phyloP scores from a whole-genome alignment of 2,797 vertebrate species.

The Setipinna tenuifilis region DNA sequence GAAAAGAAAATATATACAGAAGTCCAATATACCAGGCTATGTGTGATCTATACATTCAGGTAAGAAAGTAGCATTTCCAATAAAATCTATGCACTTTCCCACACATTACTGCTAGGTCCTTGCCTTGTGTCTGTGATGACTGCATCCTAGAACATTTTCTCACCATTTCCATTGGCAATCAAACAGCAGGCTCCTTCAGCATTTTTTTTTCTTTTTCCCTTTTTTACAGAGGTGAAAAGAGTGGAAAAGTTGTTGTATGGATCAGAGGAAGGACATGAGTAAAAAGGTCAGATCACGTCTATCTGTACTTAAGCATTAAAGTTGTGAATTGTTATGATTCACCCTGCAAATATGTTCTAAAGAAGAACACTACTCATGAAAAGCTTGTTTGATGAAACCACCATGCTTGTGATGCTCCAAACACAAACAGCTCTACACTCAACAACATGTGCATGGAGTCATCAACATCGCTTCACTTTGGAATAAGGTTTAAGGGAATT shows the following conservation, averaged over 20 bases:
- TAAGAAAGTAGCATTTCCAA: neutral
- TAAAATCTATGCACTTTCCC: neutral
- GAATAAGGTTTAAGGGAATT: neutral
- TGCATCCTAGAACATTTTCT: neutral
- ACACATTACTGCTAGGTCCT: neutral
- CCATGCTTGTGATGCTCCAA: neutral
- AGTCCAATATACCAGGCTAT: neutral
- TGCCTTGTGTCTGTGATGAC: neutral
- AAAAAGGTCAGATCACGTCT: neutral
- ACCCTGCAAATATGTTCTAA: neutral
- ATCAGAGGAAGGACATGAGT: neutral
- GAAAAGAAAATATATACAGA: neutral
- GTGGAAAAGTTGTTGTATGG: neutral
- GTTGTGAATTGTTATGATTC: neutral
- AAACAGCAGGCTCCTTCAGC: neutral
- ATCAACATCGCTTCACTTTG: neutral
- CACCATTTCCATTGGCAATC: neutral
- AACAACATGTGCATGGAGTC: neutral
- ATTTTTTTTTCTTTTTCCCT: neutral
- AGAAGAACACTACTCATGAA: neutral
- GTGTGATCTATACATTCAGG: neutral
- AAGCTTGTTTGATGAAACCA: neutral
- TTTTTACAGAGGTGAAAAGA: neutral
- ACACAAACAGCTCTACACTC: neutral
- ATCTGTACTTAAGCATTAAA: neutral